phyloP scores from a whole-genome alignment of 1,140 invertebrate genomes.

The Triops cancriformis region DNA sequence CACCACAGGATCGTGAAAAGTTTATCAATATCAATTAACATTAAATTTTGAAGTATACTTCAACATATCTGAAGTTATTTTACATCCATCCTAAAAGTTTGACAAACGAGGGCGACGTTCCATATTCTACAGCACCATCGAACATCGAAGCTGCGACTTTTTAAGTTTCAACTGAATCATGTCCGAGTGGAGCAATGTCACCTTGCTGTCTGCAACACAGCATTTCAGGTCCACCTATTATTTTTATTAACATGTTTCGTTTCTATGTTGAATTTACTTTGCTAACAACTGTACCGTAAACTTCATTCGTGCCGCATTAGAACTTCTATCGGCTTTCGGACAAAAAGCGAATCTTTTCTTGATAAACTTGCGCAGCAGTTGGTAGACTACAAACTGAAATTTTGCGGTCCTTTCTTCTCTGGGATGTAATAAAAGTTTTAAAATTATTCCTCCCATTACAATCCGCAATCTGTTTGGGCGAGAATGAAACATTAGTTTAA shows the following conservation, averaged over 20 bases:
- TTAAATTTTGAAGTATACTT: no score
- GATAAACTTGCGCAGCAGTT: neutral
- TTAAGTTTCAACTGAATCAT: neutral
- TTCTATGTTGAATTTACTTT: neutral
- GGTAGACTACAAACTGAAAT: neutral
- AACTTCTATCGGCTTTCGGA: neutral
- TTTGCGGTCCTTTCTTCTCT: neutral
- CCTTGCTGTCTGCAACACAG: neutral
- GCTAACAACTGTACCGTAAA: neutral
- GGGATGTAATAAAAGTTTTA: neutral
- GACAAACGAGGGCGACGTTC: neutral
- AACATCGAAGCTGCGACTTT: neutral
- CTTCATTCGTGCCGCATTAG: neutral
- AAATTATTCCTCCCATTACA: neutral
- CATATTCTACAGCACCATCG: neutral
- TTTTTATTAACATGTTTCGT: neutral
- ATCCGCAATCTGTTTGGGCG: neutral
- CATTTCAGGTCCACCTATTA: neutral
- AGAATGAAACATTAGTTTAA: no score
- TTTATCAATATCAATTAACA: no score
- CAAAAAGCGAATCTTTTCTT: neutral
- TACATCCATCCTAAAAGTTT: neutral
- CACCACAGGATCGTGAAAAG: no score
- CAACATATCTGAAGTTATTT: neutral
- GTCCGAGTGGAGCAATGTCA: neutral